Base-by-base conservation (phyloP, 1,140 invertebrate species). In the Leucophenga varia region DNA sequence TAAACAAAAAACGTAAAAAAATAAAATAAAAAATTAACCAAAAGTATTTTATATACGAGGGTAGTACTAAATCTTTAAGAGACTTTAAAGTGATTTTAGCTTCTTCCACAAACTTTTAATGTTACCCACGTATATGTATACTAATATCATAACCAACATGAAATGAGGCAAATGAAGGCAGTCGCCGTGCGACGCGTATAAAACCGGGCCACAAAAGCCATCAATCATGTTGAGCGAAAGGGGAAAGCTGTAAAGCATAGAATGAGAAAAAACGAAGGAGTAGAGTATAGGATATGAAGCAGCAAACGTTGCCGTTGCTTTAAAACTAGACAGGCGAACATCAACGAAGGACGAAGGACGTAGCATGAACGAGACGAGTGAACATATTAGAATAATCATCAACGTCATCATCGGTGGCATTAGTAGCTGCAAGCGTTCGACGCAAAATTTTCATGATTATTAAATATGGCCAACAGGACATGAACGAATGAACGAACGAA, bases 191-290 rank as follows among this genome's bases (percentile, higher is more conserved):
- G 43, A 52, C 44, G 43, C 57, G 50, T 55, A 47, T 35, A 55
- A 47, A 49, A 54, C 61, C 63, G 63, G 55, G 59, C 58, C 63
- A 67, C 59, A 67, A 67, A 63, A 67, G 51, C 63, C 63, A 67
- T 67, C 63, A 67, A 67, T 67, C 63, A 67, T 68, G 67, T 51
- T 57, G 59, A 67, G 59, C 64, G 63, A 67, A 67, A 67, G 63
- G 63, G 63, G 63, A 59, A 67, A 67, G 56, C 63, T 53, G 55
- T 43, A 49, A n/a, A n/a, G n/a, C n/a, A n/a, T n/a, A n/a, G n/a
- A n/a, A n/a, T n/a, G n/a, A n/a, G n/a, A n/a, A n/a, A n/a, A n/a
- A n/a, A n/a, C n/a, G 28, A 42, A 39, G 39, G 37, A 49, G 56
- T 18, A 14, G 43, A 2, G 43, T 20, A 28, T 28, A 16, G 17